A percentile compares a stretch with the other conserved stretches of the same genome.
Evolutionary conservation across 2,888 invertebrate species (phyloP).

Genomic region (Disparrhopalites patrizii): DNA sequence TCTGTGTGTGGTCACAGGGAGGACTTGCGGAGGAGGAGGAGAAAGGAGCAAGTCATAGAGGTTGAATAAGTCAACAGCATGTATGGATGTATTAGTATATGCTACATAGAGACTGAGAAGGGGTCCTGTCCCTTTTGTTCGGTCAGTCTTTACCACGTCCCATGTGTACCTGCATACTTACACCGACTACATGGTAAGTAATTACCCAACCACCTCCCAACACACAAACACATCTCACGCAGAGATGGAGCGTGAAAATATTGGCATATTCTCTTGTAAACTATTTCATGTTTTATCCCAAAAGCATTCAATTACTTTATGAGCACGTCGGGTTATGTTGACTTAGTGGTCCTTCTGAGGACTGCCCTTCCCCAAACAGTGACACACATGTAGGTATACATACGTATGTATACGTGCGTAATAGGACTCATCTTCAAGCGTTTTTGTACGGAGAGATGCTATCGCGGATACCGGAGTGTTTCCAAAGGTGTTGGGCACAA

Average conservation of each 20-base stretch:
- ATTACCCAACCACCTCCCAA: background rate
- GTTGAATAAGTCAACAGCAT: slow-evolving; percentile 20
- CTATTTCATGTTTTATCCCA: slow-evolving; percentile 8
- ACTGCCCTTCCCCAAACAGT: no score
- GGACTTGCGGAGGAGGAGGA: background rate
- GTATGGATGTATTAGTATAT: background rate
- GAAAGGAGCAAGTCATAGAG: slow-evolving; percentile 8
- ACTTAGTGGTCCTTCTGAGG: no score
- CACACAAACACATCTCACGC: slow-evolving; percentile 9
- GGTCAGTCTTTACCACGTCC: no score
- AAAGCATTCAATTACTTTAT: slow-evolving; percentile 2
- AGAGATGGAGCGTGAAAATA: slow-evolving; percentile 26
- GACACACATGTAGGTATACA: no score
- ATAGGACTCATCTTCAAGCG: no score
- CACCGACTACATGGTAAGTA: background rate
- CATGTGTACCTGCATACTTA: no score
- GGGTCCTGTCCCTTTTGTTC: background rate
- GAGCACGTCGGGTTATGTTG: background rate
- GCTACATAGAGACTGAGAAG: no score
- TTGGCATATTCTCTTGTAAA: slow-evolving; percentile 25
- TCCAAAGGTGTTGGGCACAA: no score
- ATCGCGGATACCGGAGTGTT: no score
- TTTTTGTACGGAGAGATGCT: no score
- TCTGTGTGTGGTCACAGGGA: slow-evolving; percentile 18
- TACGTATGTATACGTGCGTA: no score